Base-by-base conservation (phyloP, 2,797 vertebrate species). In the Psittacula derbiana region DNA sequence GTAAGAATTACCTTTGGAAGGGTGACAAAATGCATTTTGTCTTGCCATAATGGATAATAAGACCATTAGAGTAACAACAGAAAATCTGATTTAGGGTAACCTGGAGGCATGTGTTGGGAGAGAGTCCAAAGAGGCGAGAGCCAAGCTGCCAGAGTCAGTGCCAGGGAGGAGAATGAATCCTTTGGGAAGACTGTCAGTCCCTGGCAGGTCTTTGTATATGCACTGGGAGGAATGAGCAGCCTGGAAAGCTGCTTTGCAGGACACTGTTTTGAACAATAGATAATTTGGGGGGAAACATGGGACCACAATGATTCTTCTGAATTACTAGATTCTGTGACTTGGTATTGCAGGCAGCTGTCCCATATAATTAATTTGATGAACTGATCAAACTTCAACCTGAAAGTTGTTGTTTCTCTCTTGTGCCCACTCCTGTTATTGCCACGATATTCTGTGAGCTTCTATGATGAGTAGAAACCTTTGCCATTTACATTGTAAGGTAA, bases 31-130 rank as follows among this genome's bases (percentile, higher is more conserved):
- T 12, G 6, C 49, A 30, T 21, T 24, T 36, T 57, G 38, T 4
- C 12, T 52, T 43, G 36, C 57, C 12, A 0, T 4, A 46, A 16
- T 47, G 88, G 64, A 70, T 94, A 50, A 62, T 16, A 78, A 75
- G 65, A 79, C 67, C n/a, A 10, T 16, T 52, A 61, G 30, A 72
- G 76, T 76, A 80, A 27, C 65, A 53, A 60, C 64, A 80, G 86
- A 25, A 67, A 90, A 46, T 79, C 76, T 79, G 93, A 93, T 89
- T 95, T 50, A 69, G 52, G 74, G 62, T 83, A 67, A 92, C 50
- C 90, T 94, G 83, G 84, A 93, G 93, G 86, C 80, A 50, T 21
- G 30, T 70, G 30, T 70, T 88, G 94, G 93, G 90, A 97, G 57
- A 85, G 41, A 28, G 79, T 91, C 82, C 95, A 90, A 70, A 80